phyloP scores from a whole-genome alignment of 2,797 vertebrate genomes.

The Spondyliosoma cantharus region DNA sequence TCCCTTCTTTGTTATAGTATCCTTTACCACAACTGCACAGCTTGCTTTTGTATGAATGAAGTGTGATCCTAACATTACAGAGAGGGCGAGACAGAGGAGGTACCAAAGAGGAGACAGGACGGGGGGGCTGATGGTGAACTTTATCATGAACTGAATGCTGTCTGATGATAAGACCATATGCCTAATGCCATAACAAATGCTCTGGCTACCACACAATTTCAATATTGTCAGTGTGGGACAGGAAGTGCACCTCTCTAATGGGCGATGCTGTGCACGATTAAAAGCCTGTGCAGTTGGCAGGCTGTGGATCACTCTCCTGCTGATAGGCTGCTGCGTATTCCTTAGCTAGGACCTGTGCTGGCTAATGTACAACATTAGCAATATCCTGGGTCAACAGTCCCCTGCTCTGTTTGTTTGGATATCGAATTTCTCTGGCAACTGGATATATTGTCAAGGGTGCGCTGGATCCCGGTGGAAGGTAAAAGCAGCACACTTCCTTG shows the following conservation, averaged over 20 bases:
- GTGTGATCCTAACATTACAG: slow-evolving; percentile 8
- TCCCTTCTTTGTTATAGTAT: not conserved
- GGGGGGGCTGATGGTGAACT: slow-evolving; percentile 23
- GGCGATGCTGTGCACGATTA: slow-evolving; percentile 62
- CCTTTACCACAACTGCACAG: slow-evolving; percentile 2
- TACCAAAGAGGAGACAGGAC: slow-evolving; percentile 13
- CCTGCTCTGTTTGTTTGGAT: slow-evolving; percentile 73
- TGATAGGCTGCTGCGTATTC: slow-evolving; percentile 47
- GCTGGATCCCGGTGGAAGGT: slow-evolving; percentile 61
- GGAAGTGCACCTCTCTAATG: slow-evolving; percentile 57
- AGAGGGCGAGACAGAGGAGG: slow-evolving; percentile 26
- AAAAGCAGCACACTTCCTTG: slow-evolving; percentile 65
- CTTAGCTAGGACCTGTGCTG: slow-evolving; percentile 52
- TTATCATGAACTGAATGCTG: slow-evolving; percentile 43
- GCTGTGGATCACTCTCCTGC: slow-evolving; percentile 42
- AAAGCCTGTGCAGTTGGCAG: slow-evolving; percentile 64
- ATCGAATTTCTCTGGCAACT: slow-evolving; percentile 78
- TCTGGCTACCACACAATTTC: slow-evolving; percentile 41
- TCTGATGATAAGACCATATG: slow-evolving; percentile 53
- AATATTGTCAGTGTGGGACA: slow-evolving; percentile 45
- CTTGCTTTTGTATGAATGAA: slow-evolving; percentile 30
- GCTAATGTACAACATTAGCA: slow-evolving; percentile 73
- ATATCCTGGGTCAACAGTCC: slow-evolving; percentile 76
- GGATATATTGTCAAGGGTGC: slow-evolving; percentile 64
- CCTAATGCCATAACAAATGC: slow-evolving; percentile 57